Base-by-base conservation (phyloP, 2,113 vertebrate species). In the Fregata magnificens region DNA sequence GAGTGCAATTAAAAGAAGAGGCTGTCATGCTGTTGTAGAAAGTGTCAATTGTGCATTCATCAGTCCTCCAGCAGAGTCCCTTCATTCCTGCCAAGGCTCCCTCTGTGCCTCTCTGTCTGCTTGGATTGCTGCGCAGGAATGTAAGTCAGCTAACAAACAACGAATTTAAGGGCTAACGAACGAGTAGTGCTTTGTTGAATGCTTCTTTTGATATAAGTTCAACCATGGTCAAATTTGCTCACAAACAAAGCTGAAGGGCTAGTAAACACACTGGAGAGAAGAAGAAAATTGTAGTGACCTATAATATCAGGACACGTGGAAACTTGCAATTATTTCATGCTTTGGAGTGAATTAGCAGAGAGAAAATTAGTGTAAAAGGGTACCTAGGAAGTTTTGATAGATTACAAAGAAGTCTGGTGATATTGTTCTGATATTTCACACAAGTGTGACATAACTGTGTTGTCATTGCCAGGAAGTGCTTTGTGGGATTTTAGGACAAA, bases 191-290 rank as follows among this genome's bases (percentile, higher is more conserved):
- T 95, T 58, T 77, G 86, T 22, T 70, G n/a, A 73, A 50, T 44
- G 65, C 58, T 93, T n/a, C 80, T 86, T 92, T 95, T 83, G 66
- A 80, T 85, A 8, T 7, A 90, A 71, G 84, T 77, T 94, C 95
- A 91, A 34, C 45, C 58, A 28, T 2, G 34, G 59, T 44, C 20
- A 15, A 76, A 76, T 94, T 42, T 73, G 62, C 81, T 80, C 83
- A 61, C 83, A 93, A 81, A 88, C 42, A 66, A 95, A 77, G 91
- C 86, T 80, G 53, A 87, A 70, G 69, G 44, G 76, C 79, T 83
- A 44, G 24, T 45, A 82, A 93, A 82, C 72, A 82, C 84, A 49
- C 26, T 45, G 58, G 31, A 67, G 53, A 85, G 73, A 65, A 71
- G 62, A 70, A 67, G 65, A 82, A 79, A 91, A 79, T 29, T 15